A percentile compares a stretch with the other conserved stretches of the same genome.
These are phyloP conservation scores for Albula goreensis DNA, from an alignment of 2,113 vertebrate species.

Conservation along the genomic window DNA sequence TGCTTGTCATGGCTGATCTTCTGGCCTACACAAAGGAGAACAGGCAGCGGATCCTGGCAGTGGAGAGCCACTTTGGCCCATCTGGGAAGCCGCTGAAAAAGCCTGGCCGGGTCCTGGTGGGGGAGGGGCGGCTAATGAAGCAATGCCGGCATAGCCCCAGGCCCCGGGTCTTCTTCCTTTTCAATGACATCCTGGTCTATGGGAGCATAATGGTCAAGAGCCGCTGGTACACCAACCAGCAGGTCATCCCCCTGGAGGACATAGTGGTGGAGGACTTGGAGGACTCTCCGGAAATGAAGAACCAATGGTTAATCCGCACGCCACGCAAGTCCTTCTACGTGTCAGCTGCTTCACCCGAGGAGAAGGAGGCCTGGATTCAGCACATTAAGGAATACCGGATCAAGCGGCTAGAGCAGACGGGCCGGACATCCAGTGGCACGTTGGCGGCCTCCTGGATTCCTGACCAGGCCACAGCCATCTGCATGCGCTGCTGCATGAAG, in stretches of 20 bases:
- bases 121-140: constrained; percentile 85
- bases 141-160: constrained; percentile 81
- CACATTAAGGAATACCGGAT: constrained; percentile 78
- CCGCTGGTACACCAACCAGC: constrained; percentile 78
- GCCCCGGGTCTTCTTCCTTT: constrained; percentile 85
- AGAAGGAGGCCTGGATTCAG: constrained; percentile 85
- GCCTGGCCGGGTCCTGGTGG: constrained; percentile 80
- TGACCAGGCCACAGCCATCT: constrained; percentile 78
- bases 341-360: constrained; percentile 72
- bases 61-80: constrained; percentile 79
- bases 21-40: constrained; percentile 72
- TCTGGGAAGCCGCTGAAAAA: constrained; percentile 66
- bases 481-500: constrained; percentile 84
- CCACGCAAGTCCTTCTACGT: constrained; percentile 89
- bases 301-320: constrained; percentile 90
- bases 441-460: constrained; percentile 84
- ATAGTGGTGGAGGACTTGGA: constrained; percentile 78
- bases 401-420: constrained; percentile 57
- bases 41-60: constrained; percentile 74
- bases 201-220: constrained; percentile 80
- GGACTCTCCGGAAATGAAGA: constrained; percentile 74
- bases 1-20: constrained; percentile 66
- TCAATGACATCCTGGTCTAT: constrained; percentile 87
- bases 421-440: constrained; percentile 43
- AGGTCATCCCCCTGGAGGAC: constrained; percentile 83